Conservation (phyloP, 2,113 vertebrate genomes). For the Calyptommatus sinebrachiatus region DNA sequence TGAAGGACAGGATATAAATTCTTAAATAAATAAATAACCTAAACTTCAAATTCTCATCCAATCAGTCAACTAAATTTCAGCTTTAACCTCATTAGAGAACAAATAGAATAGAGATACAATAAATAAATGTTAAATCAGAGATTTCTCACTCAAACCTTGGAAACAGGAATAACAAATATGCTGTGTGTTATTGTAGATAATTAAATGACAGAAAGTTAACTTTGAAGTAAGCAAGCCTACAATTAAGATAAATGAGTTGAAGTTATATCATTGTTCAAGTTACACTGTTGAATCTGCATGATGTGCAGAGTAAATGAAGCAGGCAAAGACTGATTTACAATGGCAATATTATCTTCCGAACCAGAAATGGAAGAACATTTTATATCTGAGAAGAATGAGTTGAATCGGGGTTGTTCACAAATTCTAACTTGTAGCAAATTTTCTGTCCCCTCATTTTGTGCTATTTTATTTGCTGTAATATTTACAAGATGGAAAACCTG, state of each 20-base stretch:
- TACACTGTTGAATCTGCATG: slow-evolving; percentile 61
- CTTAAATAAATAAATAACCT: too few species aligned
- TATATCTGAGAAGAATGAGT: slow-evolving; percentile 44
- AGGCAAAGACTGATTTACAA: slow-evolving; percentile 56
- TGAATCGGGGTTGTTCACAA: slow-evolving; percentile 49
- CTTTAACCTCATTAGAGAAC: too few species aligned
- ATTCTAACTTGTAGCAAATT: slow-evolving; percentile 54
- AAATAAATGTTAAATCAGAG: too few species aligned
- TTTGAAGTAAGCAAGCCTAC: slow-evolving; percentile 52
- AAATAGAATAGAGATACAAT: too few species aligned
- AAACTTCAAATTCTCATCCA: too few species aligned
- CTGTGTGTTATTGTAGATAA: slow-evolving; percentile 25
- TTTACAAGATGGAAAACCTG: slow-evolving; percentile 17
- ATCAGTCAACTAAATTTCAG: too few species aligned
- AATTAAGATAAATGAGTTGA: slow-evolving; percentile 53
- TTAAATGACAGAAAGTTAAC: slow-evolving; percentile 39
- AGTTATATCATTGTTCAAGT: slow-evolving; percentile 55
- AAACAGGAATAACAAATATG: too few species aligned
- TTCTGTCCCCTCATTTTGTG: slow-evolving; percentile 42
- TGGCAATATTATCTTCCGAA: slow-evolving; percentile 52
- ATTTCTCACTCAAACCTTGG: too few species aligned
- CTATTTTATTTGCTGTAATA: slow-evolving; percentile 35
- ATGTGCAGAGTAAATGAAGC: slow-evolving; percentile 58
- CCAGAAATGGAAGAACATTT: slow-evolving; percentile 52
- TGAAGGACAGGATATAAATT: too few species aligned